Percentiles rank a stretch among this genome's conserved stretches.
Conservation (phyloP, 2,797 vertebrate species). For the Oreochromis mossambicus region DNA sequence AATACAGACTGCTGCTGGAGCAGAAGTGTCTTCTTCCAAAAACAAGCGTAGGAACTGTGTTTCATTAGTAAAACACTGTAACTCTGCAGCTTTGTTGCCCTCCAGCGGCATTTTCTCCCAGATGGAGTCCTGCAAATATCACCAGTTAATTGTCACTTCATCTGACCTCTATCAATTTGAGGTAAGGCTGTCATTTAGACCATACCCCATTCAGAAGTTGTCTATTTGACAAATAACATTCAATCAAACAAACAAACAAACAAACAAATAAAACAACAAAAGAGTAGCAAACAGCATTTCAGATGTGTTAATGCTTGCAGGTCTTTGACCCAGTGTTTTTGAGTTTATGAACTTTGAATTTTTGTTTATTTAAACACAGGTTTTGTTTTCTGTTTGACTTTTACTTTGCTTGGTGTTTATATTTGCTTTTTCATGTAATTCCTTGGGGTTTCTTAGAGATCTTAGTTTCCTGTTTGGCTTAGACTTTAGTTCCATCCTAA, state of each 20-base stretch:
- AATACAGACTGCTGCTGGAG: constrained; percentile 1
- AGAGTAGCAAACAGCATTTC: background rate
- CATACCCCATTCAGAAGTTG: background rate
- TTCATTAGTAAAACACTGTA: background rate
- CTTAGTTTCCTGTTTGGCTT: background rate
- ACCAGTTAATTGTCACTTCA: background rate
- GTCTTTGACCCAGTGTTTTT: background rate
- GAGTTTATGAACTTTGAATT: background rate
- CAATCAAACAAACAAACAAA: accelerated
- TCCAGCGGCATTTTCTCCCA: constrained; percentile 36
- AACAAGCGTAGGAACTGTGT: background rate
- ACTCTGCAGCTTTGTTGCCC: background rate
- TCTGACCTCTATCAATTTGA: background rate
- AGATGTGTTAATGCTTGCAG: background rate
- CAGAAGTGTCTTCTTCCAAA: background rate
- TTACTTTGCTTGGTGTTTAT: background rate
- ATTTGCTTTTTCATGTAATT: accelerated
- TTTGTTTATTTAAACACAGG: background rate
- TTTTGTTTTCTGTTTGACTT: background rate
- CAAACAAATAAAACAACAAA: background rate
- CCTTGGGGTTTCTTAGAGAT: background rate
- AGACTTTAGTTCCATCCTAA: background rate
- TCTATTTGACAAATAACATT: background rate
- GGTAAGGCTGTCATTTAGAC: accelerated
- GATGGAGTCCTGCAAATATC: constrained; percentile 35